These are phyloP conservation scores for Lycorma delicatula DNA, from an alignment of 1,140 invertebrate species.

Conservation along the genomic window DNA sequence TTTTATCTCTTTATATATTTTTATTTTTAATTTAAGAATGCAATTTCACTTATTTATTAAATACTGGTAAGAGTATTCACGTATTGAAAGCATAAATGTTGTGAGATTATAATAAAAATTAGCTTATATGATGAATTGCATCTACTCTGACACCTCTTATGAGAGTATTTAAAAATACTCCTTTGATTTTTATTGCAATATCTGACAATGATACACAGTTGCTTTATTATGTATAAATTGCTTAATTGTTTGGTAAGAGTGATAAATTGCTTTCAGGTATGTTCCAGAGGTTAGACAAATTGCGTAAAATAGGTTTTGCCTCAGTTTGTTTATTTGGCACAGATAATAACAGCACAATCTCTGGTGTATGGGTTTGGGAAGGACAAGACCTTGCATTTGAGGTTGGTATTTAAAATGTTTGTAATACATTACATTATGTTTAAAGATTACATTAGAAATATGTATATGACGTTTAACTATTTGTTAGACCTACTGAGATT, in stretches of 20 bases:
- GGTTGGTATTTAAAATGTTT: slow-evolving; percentile 41
- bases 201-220: too few species aligned
- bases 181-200: too few species aligned
- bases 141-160: too few species aligned
- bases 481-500: not conserved
- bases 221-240: too few species aligned
- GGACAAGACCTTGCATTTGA: slow-evolving; percentile 89
- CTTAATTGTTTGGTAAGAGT: too few species aligned
- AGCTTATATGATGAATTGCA: too few species aligned
- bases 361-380: slow-evolving; percentile 94
- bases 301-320: slow-evolving; percentile 93
- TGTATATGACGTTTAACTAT: not conserved
- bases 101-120: not conserved
- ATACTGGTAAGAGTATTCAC: too few species aligned
- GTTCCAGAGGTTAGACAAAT: slow-evolving; percentile 96
- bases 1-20: too few species aligned
- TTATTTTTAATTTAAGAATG: too few species aligned
- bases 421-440: not conserved
- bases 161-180: too few species aligned
- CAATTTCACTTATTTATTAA: too few species aligned
- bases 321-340: slow-evolving; percentile 89
- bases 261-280: slow-evolving; percentile 57
- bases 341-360: slow-evolving; percentile 88
- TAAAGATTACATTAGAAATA: too few species aligned
- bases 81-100: not conserved